Evolutionary conservation across 2,888 invertebrate genomes (phyloP).

Genomic region (Drosophila stalkeri): DNA sequence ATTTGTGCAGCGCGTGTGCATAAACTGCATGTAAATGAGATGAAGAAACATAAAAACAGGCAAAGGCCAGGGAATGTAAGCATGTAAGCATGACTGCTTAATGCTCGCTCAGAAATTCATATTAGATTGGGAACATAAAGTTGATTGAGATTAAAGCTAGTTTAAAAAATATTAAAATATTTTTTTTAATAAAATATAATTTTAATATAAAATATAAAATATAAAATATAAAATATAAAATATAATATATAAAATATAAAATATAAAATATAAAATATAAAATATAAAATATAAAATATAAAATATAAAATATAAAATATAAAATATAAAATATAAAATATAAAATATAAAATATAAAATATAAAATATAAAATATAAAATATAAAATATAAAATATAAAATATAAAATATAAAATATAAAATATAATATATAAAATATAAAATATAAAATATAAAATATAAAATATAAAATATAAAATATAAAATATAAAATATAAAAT

Average conservation of each 20-base stretch:
- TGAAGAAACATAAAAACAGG: conserved; percentile 8
- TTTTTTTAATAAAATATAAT: too few relatives aligned
- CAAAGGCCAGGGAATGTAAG: not conserved
- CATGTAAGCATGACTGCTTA: not conserved
- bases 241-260: too few relatives aligned
- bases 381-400: too few relatives aligned
- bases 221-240: too few relatives aligned
- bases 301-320: too few relatives aligned
- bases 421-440: not conserved
- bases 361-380: too few relatives aligned
- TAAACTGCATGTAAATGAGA: conserved; percentile 56
- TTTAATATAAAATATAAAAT: too few relatives aligned
- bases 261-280: not conserved
- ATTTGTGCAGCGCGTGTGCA: conserved; percentile 53
- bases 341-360: too few relatives aligned
- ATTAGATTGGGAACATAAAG: not conserved
- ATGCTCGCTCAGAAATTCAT: not conserved
- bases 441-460: not conserved
- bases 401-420: too few relatives aligned
- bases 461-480: not conserved
- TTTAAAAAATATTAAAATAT: too few relatives aligned
- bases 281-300: not conserved
- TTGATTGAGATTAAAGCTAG: not conserved
- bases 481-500: not conserved
- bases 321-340: too few relatives aligned